Evolutionary conservation across 2,888 invertebrate genomes (phyloP), one percentile per base, ranked within the genome.

Genomic region (Brachyptera putata): DNA sequence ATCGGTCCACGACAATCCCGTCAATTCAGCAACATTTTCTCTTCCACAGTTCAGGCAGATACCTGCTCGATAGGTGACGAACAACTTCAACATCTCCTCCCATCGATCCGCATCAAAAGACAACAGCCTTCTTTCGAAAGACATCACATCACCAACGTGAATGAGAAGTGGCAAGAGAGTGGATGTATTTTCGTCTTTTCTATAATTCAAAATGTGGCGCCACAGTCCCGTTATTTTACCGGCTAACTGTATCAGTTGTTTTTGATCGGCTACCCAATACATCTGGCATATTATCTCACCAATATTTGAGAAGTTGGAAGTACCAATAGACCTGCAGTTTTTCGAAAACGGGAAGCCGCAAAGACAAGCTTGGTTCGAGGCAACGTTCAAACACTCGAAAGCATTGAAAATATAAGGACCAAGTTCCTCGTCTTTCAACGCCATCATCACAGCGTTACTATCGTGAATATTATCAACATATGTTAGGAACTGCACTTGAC

Each of bases 141-240:
- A 69, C 48, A 71, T 73, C 66, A 78, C 78, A 65, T 85, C 84
- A 49, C 80, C 75, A 70, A 81, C 83, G 71, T 85, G 85, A 49
- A 86, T 71, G 43, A 85, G 74, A 67, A 83, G 73, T 64, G 80
- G 76, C 61, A 85, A 66, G 26, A 81, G 60, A 16, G 65, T 41
- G 16, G 60, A 49, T 24, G 57, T 68, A 63, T 80, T 76, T 65
- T 80, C 77, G 37, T 77, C 76, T 58, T 76, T 70, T 66, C 77
- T 73, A 60, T 80, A 69, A 59, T 77, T 75, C 21, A 85, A 71
- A 65, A 82, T 80, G 65, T 81, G 80, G 58, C 78, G 76, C 82
- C 84, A 85, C 69, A 85, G 75, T 66, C 80, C 82, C 48, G 86
- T 85, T 77, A 85, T 80, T 66, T 74, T 73, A 66, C 77, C 79